Evolutionary conservation across 1,140 invertebrate species (phyloP).

Genomic region (Solenopsis fugax): DNA sequence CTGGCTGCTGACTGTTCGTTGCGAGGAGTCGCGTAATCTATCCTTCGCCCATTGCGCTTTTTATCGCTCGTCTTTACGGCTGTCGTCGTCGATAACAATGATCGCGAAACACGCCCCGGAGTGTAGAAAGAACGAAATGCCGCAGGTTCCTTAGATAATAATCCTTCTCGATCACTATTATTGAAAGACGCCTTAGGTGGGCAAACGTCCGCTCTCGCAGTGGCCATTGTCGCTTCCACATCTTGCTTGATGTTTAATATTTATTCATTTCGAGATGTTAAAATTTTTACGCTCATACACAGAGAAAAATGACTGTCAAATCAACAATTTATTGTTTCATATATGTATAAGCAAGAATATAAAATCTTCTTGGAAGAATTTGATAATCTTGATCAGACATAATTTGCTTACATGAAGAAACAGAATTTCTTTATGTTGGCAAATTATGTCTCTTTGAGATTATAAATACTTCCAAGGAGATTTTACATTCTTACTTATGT

Average conservation of each 20-base stretch:
- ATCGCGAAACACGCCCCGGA: conserved; percentile 25
- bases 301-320: too few species aligned
- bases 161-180: conserved; percentile 15
- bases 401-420: too few species aligned
- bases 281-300: neutral
- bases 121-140: conserved; percentile 15
- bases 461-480: too few species aligned
- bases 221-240: neutral
- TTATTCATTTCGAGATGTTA: neutral
- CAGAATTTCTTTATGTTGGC: too few species aligned
- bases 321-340: too few species aligned
- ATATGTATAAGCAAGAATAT: too few species aligned
- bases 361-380: too few species aligned
- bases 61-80: conserved; percentile 56
- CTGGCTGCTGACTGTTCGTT: conserved; percentile 57
- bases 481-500: too few species aligned
- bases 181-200: neutral
- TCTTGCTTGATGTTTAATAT: neutral
- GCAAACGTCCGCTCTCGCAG: neutral
- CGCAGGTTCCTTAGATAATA: neutral
- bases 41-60: conserved; percentile 40
- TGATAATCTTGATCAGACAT: too few species aligned
- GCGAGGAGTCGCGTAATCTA: conserved; percentile 67
- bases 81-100: conserved; percentile 56
- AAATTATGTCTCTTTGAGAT: too few species aligned